Percentiles rank a stretch among this genome's conserved stretches.
phyloP scores from a whole-genome alignment of 2,113 vertebrate species.

The Oreochromis niloticus region DNA sequence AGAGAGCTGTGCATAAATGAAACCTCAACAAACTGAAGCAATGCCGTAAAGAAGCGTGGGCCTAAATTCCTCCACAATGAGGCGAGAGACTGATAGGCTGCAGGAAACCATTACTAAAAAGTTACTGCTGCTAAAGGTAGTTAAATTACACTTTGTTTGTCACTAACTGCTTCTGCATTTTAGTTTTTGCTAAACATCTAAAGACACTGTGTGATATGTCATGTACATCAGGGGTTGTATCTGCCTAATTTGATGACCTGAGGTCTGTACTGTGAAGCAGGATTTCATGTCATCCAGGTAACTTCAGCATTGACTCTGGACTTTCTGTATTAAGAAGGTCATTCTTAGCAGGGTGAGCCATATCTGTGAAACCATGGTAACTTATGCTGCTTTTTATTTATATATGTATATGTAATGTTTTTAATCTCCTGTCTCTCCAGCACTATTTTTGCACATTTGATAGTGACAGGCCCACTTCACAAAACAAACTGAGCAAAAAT shows the following conservation, averaged over 20 bases:
- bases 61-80: not conserved
- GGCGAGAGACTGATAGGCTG: not conserved
- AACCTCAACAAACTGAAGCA: not conserved
- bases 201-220: not conserved
- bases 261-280: not conserved
- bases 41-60: not conserved
- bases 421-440: not conserved
- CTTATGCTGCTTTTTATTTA: not conserved
- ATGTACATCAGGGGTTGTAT: not conserved
- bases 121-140: not conserved
- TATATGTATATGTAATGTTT: not conserved
- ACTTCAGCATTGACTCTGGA: not conserved
- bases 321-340: not conserved
- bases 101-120: not conserved
- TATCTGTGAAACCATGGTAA: not conserved
- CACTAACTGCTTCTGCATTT: not conserved
- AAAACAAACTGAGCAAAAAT: not conserved
- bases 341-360: not conserved
- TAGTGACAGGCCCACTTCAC: not conserved
- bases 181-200: not conserved
- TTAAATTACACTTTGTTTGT: not conserved
- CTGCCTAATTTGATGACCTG: not conserved
- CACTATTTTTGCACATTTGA: not conserved
- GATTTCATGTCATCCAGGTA: not conserved
- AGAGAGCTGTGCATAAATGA: not conserved